These are phyloP conservation scores for Pachyseris speciosa DNA, from an alignment of 64 coral and sea anemone genomes.

Conservation along the genomic window DNA sequence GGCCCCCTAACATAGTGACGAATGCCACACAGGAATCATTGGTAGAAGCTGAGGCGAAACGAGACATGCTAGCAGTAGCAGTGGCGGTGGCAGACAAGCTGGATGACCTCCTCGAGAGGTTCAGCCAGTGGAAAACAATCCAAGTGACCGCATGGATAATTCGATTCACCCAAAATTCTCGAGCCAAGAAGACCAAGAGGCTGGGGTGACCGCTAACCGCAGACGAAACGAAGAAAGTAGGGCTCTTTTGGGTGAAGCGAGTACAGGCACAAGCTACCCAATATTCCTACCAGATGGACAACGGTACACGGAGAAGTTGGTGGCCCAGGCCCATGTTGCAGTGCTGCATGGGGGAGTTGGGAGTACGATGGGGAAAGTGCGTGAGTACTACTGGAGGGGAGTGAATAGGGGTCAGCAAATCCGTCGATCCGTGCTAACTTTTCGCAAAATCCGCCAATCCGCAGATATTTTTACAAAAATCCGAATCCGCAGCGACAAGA, in stretches of 20 bases:
- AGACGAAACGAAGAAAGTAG: not conserved
- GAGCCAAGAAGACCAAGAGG: not conserved
- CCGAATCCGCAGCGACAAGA: no score
- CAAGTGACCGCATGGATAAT: constrained; percentile 9
- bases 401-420: no score
- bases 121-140: constrained; percentile 4
- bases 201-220: not conserved
- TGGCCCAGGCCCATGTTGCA: not conserved
- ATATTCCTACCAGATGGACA: not conserved
- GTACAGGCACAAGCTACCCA: not conserved
- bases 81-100: not conserved
- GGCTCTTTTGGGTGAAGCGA: constrained; percentile 12
- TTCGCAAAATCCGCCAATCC: no score
- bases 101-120: constrained; percentile 40
- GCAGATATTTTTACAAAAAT: no score
- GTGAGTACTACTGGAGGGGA: constrained; percentile 62
- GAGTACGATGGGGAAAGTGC: constrained; percentile 34
- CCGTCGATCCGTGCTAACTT: no score
- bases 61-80: not conserved
- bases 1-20: constrained; percentile 33
- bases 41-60: constrained; percentile 14
- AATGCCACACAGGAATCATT: constrained; percentile 1
- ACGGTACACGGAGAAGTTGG: not conserved
- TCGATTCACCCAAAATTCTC: not conserved
- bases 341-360: not conserved